Evolutionary conservation across 2,797 vertebrate genomes (phyloP).

Genomic region (Bradypodion pumilum): DNA sequence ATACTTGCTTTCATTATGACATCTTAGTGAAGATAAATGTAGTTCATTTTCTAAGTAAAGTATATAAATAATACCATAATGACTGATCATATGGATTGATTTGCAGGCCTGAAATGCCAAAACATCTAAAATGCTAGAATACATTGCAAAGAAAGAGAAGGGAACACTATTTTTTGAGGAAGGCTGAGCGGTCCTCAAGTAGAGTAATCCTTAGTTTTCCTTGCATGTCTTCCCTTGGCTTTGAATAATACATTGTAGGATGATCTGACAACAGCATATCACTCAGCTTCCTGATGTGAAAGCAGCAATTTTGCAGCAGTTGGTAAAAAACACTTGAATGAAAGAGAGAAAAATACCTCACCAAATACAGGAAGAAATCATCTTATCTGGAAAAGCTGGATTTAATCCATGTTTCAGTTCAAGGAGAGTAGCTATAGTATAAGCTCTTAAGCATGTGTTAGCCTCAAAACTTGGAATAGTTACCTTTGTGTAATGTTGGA

Average conservation of each 20-base stretch:
- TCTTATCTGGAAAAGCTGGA: not conserved
- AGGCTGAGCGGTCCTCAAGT: not conserved
- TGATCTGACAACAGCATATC: not conserved
- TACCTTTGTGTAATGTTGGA: not conserved
- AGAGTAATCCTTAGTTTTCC: not conserved
- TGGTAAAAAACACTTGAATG: rapidly evolving
- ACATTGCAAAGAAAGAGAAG: slow-evolving; percentile 41
- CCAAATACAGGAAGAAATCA: not conserved
- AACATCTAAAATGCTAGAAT: slow-evolving; percentile 18
- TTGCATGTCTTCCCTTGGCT: rapidly evolving
- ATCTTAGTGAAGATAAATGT: slow-evolving; percentile 43
- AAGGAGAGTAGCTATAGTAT: not conserved
- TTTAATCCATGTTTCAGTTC: not conserved
- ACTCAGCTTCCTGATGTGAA: not conserved
- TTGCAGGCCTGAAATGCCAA: slow-evolving; percentile 58
- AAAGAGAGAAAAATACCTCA: not conserved
- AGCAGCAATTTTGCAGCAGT: not conserved
- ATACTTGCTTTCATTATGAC: slow-evolving; percentile 33
- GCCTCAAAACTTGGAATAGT: not conserved
- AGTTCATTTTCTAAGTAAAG: slow-evolving; percentile 50
- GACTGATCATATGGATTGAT: slow-evolving; percentile 61
- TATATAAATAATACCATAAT: slow-evolving; percentile 57
- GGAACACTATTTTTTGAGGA: not conserved
- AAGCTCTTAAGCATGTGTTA: no score
- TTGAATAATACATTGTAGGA: rapidly evolving